These are phyloP conservation scores for Melanotaenia trifasciata DNA, from an alignment of 2,797 vertebrate species.

Conservation along the genomic window DNA sequence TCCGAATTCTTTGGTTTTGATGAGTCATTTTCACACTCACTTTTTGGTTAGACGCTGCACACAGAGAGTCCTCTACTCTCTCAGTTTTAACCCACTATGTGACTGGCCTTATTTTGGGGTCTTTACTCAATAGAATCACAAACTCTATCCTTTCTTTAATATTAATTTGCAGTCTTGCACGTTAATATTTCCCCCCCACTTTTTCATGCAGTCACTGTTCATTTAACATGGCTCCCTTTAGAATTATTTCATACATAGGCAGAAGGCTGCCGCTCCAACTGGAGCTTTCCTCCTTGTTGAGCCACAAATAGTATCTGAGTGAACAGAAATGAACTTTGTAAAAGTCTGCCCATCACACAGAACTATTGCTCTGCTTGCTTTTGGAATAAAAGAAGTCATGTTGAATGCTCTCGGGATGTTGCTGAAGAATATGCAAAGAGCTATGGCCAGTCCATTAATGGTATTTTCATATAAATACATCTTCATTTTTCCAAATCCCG, in stretches of 20 bases:
- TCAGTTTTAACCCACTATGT: slow-evolving; percentile 29
- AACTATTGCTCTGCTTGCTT: slow-evolving; percentile 56
- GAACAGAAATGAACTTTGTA: slow-evolving; percentile 20
- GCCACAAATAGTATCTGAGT: slow-evolving; percentile 33
- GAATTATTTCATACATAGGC: slow-evolving; percentile 34
- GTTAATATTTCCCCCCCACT: slow-evolving; percentile 27
- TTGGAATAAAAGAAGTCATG: slow-evolving; percentile 64
- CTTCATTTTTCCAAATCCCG: slow-evolving; percentile 41
- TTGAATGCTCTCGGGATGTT: slow-evolving; percentile 61
- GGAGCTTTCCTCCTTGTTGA: slow-evolving; percentile 28
- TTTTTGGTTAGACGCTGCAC: slow-evolving; percentile 27
- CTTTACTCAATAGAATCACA: slow-evolving; percentile 34
- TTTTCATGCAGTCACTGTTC: slow-evolving; percentile 17
- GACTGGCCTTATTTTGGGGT: slow-evolving; percentile 22
- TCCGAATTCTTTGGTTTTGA: slow-evolving; percentile 19
- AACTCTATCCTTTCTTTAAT: slow-evolving; percentile 9
- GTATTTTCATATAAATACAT: slow-evolving; percentile 66
- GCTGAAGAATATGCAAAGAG: slow-evolving; percentile 59
- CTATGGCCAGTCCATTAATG: slow-evolving; percentile 64
- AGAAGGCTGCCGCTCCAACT: slow-evolving; percentile 16
- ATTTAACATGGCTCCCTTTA: slow-evolving; percentile 38
- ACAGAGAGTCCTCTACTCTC: slow-evolving; percentile 22
- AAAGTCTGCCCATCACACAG: slow-evolving; percentile 45
- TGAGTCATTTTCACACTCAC: slow-evolving; percentile 16
- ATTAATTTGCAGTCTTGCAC: slow-evolving; percentile 12